A percentile compares a stretch with the other conserved stretches of the same genome.
These are phyloP conservation scores for Miltochrista miniata DNA, from an alignment of 2,888 invertebrate species.

Conservation along the genomic window DNA sequence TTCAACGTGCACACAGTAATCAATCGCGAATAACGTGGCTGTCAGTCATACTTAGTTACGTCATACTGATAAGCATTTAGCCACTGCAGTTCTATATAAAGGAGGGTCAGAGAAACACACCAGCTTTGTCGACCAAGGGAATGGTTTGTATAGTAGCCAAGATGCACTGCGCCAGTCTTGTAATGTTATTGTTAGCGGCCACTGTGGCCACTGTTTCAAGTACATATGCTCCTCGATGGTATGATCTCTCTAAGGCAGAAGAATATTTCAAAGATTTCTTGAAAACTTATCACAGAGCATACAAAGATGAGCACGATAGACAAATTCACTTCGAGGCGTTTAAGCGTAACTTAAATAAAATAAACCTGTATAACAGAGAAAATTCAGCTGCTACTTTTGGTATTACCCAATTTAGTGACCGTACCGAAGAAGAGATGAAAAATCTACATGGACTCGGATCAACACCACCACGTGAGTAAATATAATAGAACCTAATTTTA, in stretches of 20 bases:
- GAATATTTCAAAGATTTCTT: slow-evolving; percentile 46
- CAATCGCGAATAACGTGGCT: too few species aligned
- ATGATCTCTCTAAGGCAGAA: slow-evolving; percentile 39
- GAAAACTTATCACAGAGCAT: slow-evolving; percentile 40
- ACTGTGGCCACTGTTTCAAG: too few species aligned
- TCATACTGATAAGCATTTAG: too few species aligned
- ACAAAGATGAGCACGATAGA: slow-evolving; percentile 48
- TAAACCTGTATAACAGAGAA: slow-evolving; percentile 39
- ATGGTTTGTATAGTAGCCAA: too few species aligned
- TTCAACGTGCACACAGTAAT: too few species aligned
- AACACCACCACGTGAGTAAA: slow-evolving; percentile 27
- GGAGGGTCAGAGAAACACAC: too few species aligned
- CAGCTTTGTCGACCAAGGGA: too few species aligned
- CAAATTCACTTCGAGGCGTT: slow-evolving; percentile 46
- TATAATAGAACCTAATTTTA: too few species aligned
- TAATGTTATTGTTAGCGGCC: too few species aligned
- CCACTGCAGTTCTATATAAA: too few species aligned
- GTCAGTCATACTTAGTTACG: too few species aligned
- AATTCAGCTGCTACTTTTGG: slow-evolving; percentile 33
- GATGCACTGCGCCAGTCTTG: too few species aligned
- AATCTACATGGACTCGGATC: slow-evolving; percentile 25
- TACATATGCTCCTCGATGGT: slow-evolving; percentile 5
- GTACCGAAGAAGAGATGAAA: slow-evolving; percentile 39
- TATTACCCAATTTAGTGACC: slow-evolving; percentile 53
- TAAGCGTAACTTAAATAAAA: slow-evolving; percentile 32